Base-by-base conservation (phyloP, 2,888 invertebrate genomes). In the Acanthosepion esculentum region DNA sequence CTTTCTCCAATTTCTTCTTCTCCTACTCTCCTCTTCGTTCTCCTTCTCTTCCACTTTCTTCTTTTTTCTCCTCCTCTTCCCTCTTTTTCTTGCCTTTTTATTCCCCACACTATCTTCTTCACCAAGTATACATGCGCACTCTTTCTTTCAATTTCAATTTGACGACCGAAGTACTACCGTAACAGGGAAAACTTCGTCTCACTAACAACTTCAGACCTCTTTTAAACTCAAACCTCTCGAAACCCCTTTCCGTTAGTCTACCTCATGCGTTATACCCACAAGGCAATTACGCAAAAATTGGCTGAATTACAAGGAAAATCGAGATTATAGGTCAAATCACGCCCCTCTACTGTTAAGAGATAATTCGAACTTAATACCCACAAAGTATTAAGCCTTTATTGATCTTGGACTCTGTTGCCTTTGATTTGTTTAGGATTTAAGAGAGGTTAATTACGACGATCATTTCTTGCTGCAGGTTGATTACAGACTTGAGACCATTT, bases 401-500 rank as follows among this genome's bases (percentile, higher is more conserved):
- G 78, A 78, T 78, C 33, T 33, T 78, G 78, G n/a, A 12, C n/a
- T 78, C n/a, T 12, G 12, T 78, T 33, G 33, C 78, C n/a, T 78
- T n/a, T 78, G n/a, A 78, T 78, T 78, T 78, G 78, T 78, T 78
- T 78, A 78, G 18, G 78, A 78, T 78, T 78, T 78, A 78, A 78
- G 78, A 78, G 78, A 78, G 78, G 78, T 78, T 78, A 78, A 78
- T 78, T 78, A n/a, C 78, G 33, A 12, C 78, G n/a, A 78, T 78
- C 78, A 78, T 33, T n/a, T 78, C 78, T 78, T n/a, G n/a, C 78
- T 78, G 2, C 78, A 12, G 78, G 78, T 18, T 78, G 78, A 78
- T 78, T 78, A 78, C 78, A 78, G 78, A 78, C n/a, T 5, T 78
- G n/a, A 18, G n/a, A 78, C 12, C 12, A 78, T 78, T 33, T 78